Conservation (phyloP, 1,140 invertebrate genomes). For the Aporrectodea caliginosa region DNA sequence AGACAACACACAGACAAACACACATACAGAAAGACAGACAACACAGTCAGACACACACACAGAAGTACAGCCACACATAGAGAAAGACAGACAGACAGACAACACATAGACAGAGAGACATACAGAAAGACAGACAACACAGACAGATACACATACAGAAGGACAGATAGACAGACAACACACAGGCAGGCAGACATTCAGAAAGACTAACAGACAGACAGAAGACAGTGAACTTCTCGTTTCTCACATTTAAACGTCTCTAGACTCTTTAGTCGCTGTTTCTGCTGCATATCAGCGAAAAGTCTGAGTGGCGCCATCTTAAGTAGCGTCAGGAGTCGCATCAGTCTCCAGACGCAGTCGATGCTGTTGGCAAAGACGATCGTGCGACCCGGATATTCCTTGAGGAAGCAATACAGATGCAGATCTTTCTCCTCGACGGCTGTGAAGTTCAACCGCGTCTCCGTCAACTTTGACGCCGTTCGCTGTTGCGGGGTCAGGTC, state of each 20-base stretch:
- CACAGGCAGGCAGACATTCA: slow-evolving; percentile 18
- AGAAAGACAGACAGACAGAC: not conserved
- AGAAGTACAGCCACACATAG: not conserved
- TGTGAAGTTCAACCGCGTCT: slow-evolving; percentile 68
- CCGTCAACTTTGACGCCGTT: slow-evolving; percentile 76
- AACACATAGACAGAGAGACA: not conserved
- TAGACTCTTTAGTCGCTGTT: slow-evolving; percentile 88
- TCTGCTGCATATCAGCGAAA: slow-evolving; percentile 93
- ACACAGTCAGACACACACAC: not conserved
- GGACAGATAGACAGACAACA: no score
- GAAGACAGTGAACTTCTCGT: not conserved
- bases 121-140: slow-evolving; percentile 1
- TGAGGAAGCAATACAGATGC: slow-evolving; percentile 88
- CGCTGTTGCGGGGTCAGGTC: slow-evolving; percentile 74
- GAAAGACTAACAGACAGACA: not conserved
- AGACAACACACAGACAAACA: no score
- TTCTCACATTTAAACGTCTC: slow-evolving; percentile 78
- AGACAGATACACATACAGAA: no score
- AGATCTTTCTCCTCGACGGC: slow-evolving; percentile 69
- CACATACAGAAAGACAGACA: no score
- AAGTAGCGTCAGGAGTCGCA: slow-evolving; percentile 75
- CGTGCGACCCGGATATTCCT: slow-evolving; percentile 76
- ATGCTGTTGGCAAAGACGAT: slow-evolving; percentile 98
- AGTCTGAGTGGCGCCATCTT: slow-evolving; percentile 75
- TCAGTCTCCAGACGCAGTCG: slow-evolving; percentile 79